These are phyloP conservation scores for Nixonia krombeini DNA, from an alignment of 1,140 invertebrate genomes.

Conservation along the genomic window DNA sequence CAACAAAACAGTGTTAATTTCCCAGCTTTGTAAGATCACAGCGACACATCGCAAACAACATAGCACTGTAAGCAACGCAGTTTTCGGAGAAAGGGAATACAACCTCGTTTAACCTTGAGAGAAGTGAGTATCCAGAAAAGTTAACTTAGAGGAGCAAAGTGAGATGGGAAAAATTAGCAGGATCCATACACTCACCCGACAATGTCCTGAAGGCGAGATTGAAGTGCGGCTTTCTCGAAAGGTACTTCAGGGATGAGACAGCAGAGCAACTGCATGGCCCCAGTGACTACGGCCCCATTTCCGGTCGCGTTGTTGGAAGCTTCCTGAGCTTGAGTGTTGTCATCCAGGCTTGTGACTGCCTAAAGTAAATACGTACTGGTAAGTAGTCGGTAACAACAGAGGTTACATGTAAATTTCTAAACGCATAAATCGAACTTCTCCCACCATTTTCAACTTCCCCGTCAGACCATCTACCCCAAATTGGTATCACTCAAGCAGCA, in stretches of 20 bases:
- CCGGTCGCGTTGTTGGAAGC: slow-evolving; percentile 57
- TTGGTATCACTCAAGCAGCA: too few relatives aligned
- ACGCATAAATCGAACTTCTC: too few relatives aligned
- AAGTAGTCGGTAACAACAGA: slow-evolving; percentile 6
- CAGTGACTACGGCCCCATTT: slow-evolving; percentile 60
- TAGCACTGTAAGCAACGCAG: too few relatives aligned
- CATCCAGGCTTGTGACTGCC: slow-evolving; percentile 61
- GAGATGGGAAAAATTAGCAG: not conserved
- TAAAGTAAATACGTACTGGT: slow-evolving; percentile 47
- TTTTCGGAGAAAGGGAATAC: too few relatives aligned
- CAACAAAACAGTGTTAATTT: too few relatives aligned
- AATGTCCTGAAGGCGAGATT: slow-evolving; percentile 65
- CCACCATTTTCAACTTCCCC: slow-evolving; percentile 2
- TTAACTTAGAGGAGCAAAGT: too few relatives aligned
- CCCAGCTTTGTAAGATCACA: too few relatives aligned
- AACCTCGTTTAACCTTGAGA: too few relatives aligned
- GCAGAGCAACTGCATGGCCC: slow-evolving; percentile 66
- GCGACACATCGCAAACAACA: too few relatives aligned
- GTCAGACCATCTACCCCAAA: too few relatives aligned
- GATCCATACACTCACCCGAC: slow-evolving; percentile 69
- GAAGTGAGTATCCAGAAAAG: too few relatives aligned
- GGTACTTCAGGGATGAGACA: slow-evolving; percentile 63
- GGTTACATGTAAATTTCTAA: not conserved
- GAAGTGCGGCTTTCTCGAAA: slow-evolving; percentile 59
- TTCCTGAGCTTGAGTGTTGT: slow-evolving; percentile 61